Evolutionary conservation across 2,888 invertebrate species (phyloP).

Genomic region (Acleris emargana): DNA sequence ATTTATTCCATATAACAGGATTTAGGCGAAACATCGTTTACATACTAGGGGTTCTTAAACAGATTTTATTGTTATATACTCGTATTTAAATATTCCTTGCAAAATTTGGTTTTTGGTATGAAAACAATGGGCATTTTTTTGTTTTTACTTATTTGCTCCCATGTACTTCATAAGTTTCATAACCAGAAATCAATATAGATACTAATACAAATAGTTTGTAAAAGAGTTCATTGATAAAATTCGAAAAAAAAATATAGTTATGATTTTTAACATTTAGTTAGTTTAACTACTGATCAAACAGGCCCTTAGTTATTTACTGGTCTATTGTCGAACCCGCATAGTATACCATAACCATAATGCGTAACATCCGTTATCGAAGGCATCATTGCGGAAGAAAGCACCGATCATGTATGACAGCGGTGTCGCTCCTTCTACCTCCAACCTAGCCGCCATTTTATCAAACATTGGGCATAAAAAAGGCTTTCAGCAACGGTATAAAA

Average conservation of each 20-base stretch:
- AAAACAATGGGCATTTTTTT: no score
- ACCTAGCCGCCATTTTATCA: constrained; percentile 14
- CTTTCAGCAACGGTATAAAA: constrained; percentile 15
- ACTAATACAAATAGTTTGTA: no score
- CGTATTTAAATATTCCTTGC: no score
- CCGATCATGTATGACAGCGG: constrained; percentile 44
- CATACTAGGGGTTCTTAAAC: neutral
- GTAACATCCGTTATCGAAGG: constrained; percentile 44
- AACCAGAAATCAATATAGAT: no score
- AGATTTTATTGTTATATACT: no score
- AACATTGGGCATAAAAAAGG: constrained; percentile 12
- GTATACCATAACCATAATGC: constrained; percentile 28
- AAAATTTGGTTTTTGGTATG: no score
- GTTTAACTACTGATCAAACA: no score
- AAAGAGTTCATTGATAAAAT: no score
- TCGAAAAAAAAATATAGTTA: no score
- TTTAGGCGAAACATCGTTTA: neutral
- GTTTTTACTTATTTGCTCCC: no score
- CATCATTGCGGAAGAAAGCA: constrained; percentile 50
- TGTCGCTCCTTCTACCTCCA: constrained; percentile 23
- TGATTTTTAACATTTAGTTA: no score
- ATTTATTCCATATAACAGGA: constrained; percentile 11
- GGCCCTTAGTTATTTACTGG: constrained; percentile 10
- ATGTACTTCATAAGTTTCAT: no score
- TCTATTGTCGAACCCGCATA: constrained; percentile 13